Evolutionary conservation across 2,888 invertebrate genomes (phyloP).

Genomic region (Lithophane semibrunnea): DNA sequence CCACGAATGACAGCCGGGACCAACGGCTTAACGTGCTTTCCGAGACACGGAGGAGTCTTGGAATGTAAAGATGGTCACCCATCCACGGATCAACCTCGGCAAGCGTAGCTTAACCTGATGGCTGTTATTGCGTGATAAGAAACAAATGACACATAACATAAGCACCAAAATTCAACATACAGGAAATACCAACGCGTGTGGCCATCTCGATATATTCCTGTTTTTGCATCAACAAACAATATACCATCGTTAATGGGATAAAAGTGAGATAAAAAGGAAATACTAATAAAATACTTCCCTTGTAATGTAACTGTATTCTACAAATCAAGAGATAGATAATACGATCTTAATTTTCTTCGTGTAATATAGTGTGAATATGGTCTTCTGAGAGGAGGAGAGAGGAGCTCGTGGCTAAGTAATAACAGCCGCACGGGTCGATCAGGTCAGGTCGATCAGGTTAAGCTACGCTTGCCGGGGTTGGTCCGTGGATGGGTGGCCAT

Average conservation of each 20-base stretch:
- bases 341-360: constrained; percentile 25
- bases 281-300: constrained; percentile 57
- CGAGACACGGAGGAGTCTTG: no score
- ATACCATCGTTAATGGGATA: constrained; percentile 55
- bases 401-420: no score
- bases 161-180: constrained; percentile 17
- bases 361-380: background rate
- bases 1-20: no score
- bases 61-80: no score
- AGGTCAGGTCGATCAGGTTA: no score
- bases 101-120: no score
- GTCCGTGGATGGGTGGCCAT: no score
- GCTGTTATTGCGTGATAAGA: background rate
- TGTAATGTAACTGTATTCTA: constrained; percentile 52
- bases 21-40: no score
- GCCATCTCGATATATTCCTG: constrained; percentile 27
- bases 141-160: background rate
- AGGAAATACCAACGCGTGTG: constrained; percentile 44
- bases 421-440: no score
- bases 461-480: no score
- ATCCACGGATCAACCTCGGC: no score
- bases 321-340: constrained; percentile 46
- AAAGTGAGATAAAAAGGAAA: constrained; percentile 59
- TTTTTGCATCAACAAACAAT: constrained; percentile 60
- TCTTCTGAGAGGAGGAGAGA: no score